Evolutionary conservation across 2,797 vertebrate genomes (phyloP).

Genomic region (Tenualosa thibaudeaui): DNA sequence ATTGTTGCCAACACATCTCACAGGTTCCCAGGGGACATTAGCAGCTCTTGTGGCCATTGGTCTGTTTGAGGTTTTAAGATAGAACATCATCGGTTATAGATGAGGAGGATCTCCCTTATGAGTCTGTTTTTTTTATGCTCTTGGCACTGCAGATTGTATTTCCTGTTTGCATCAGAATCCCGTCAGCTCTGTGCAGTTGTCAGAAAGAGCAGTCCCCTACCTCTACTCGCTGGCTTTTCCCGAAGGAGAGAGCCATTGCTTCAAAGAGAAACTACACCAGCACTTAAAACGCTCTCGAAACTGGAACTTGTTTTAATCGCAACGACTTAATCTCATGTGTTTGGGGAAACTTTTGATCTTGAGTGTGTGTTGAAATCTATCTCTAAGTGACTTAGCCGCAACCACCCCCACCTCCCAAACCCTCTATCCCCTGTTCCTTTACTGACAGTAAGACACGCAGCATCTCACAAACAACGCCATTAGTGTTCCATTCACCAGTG

Average conservation of each 20-base stretch:
- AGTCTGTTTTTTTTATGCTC: not conserved
- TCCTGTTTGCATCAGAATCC: not conserved
- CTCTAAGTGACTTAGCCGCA: not conserved
- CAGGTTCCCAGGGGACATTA: not conserved
- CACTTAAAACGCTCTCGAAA: not conserved
- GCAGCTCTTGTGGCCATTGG: not conserved
- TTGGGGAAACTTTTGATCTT: not conserved
- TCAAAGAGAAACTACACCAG: constrained; percentile 11
- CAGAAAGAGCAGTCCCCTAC: constrained; percentile 1
- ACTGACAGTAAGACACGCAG: not conserved
- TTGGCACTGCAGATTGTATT: not conserved
- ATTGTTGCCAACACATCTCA: not conserved
- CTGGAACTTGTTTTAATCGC: not conserved
- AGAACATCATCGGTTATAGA: not conserved
- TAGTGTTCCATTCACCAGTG: not conserved
- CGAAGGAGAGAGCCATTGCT: not conserved
- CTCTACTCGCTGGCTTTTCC: not conserved
- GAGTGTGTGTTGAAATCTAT: not conserved
- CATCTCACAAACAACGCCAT: not conserved
- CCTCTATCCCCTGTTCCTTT: not conserved
- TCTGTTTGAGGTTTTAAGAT: not conserved
- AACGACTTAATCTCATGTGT: constrained; percentile 2
- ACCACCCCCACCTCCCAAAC: not conserved
- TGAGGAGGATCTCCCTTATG: not conserved
- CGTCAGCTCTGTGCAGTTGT: not conserved